These are phyloP conservation scores for Machimus rusticus DNA, from an alignment of 2,888 invertebrate genomes.

Conservation along the genomic window DNA sequence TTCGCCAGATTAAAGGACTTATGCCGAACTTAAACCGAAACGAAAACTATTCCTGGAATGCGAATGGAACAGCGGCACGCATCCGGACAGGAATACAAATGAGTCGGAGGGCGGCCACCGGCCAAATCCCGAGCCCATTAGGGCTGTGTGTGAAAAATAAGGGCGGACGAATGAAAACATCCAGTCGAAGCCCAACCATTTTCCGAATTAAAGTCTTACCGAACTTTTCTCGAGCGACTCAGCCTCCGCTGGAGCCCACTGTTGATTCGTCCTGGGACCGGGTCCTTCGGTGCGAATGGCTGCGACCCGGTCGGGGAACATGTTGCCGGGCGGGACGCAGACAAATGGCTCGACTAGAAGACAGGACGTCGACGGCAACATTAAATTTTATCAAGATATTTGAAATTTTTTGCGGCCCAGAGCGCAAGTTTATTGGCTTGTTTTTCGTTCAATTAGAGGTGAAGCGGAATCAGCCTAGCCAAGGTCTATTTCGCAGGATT, in stretches of 20 bases:
- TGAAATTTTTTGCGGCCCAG: background rate
- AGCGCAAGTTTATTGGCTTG: background rate
- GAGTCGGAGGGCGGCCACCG: background rate
- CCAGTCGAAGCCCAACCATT: background rate
- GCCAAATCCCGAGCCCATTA: background rate
- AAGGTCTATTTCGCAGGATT: background rate
- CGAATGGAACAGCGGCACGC: background rate
- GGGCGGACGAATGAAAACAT: background rate
- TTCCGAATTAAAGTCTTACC: background rate
- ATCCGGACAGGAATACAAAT: background rate
- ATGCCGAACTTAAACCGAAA: background rate
- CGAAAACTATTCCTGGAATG: background rate
- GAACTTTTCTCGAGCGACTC: background rate
- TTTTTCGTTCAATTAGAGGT: background rate
- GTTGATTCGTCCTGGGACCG: background rate
- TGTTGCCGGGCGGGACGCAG: background rate
- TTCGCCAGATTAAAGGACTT: background rate
- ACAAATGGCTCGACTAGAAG: background rate
- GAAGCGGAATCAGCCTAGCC: background rate
- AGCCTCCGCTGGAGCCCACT: background rate
- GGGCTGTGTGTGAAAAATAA: background rate
- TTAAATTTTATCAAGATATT: background rate
- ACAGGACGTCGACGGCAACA: background rate
- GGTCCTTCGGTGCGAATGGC: background rate
- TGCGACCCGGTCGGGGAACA: background rate